Percentiles rank a stretch among this genome's conserved stretches.
phyloP scores from a whole-genome alignment of 2,888 invertebrate species.

The Diarsia dahlii region DNA sequence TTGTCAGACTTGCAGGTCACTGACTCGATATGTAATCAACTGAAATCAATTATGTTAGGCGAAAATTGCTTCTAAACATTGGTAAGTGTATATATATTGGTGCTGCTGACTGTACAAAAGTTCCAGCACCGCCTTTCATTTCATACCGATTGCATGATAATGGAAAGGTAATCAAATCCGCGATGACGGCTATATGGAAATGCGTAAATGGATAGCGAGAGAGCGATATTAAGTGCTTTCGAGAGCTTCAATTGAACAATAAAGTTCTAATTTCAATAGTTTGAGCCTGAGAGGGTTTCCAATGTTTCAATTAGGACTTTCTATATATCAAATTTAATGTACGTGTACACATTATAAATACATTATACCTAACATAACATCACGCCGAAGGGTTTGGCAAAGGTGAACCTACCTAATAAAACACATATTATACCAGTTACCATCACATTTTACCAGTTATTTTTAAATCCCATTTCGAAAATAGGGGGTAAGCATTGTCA shows the following conservation, averaged over 20 bases:
- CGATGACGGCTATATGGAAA: conserved; percentile 68
- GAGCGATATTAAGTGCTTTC: conserved; percentile 33
- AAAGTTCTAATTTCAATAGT: conserved; percentile 36
- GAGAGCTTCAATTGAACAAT: conserved; percentile 46
- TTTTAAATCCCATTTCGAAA: not conserved
- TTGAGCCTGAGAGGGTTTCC: not conserved
- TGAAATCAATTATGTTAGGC: too few species aligned
- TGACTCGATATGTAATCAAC: too few species aligned
- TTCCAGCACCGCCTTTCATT: conserved; percentile 70
- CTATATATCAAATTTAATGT: conserved; percentile 1
- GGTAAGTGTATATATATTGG: too few species aligned
- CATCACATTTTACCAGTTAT: not conserved
- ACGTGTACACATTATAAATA: not conserved
- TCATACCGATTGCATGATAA: conserved; percentile 74
- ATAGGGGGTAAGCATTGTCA: not conserved
- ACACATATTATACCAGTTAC: too few species aligned
- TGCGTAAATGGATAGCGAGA: conserved; percentile 59
- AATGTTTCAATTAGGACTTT: conserved; percentile 26
- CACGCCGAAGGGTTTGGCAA: not conserved
- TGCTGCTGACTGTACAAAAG: not conserved
- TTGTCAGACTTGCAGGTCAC: too few species aligned
- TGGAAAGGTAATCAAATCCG: conserved; percentile 78
- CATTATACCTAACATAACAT: not conserved
- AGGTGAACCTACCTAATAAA: not conserved
- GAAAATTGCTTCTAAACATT: too few species aligned